Conservation (phyloP, 2,888 invertebrate species). For the Eilema caniola region DNA sequence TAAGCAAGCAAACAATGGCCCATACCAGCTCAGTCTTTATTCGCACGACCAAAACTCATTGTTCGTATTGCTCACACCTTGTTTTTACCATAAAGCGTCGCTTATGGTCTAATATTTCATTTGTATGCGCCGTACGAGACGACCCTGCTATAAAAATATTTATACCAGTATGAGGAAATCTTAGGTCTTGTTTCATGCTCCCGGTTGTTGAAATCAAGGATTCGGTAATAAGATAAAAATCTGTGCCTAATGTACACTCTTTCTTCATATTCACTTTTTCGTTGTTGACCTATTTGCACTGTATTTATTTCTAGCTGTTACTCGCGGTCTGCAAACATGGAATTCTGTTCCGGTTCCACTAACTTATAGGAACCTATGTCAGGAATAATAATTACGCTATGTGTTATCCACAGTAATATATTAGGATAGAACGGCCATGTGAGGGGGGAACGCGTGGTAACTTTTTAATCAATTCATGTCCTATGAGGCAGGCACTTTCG, state of each 20-base stretch:
- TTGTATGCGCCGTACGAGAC: slow-evolving; percentile 47
- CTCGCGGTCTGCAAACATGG: too few relatives aligned
- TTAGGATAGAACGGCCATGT: too few relatives aligned
- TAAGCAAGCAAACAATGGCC: slow-evolving; percentile 54
- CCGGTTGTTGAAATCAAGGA: neutral
- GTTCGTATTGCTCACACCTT: slow-evolving; percentile 52
- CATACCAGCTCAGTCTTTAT: slow-evolving; percentile 40
- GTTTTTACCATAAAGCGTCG: slow-evolving; percentile 37
- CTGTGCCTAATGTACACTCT: neutral
- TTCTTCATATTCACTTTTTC: too few relatives aligned
- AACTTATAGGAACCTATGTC: too few relatives aligned
- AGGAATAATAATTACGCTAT: too few relatives aligned
- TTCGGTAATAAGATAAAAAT: neutral
- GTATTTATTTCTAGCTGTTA: too few relatives aligned
- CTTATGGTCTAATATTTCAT: slow-evolving; percentile 55
- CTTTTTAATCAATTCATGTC: too few relatives aligned
- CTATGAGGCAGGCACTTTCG: too few relatives aligned
- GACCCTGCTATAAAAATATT: slow-evolving; percentile 30
- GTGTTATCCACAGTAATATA: too few relatives aligned
- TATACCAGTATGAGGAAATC: neutral
- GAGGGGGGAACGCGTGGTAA: too few relatives aligned
- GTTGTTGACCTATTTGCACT: too few relatives aligned
- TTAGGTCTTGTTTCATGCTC: slow-evolving; percentile 28
- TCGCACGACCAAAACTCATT: slow-evolving; percentile 53
- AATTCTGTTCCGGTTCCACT: too few relatives aligned